These are phyloP conservation scores for Oreotrochilus melanogaster DNA, from an alignment of 2,113 vertebrate genomes.

Conservation along the genomic window DNA sequence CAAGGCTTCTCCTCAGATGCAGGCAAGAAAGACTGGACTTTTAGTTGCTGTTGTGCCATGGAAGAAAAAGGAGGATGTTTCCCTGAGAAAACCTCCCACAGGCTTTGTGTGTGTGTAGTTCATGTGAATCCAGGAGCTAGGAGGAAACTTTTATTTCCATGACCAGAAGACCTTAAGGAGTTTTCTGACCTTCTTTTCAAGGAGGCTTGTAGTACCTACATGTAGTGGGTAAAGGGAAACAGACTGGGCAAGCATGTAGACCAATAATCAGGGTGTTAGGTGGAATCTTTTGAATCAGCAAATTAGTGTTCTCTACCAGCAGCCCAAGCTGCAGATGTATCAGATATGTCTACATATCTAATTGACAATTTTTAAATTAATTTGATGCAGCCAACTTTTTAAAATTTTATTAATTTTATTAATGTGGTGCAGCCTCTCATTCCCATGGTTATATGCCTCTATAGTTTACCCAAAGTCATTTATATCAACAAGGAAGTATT, in stretches of 20 bases:
- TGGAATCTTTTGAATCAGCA: neutral
- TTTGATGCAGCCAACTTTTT: no score
- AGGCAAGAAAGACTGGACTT: neutral
- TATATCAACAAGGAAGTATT: neutral
- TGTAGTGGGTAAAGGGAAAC: neutral
- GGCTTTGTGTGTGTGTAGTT: neutral
- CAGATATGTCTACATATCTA: no score
- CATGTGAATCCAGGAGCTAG: neutral
- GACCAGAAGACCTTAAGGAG: neutral
- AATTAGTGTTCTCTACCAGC: neutral
- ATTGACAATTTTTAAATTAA: no score
- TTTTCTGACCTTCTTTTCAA: neutral
- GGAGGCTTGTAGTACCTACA: neutral
- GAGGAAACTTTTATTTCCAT: neutral
- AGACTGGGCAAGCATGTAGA: neutral
- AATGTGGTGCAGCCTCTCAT: neutral
- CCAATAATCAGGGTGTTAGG: neutral
- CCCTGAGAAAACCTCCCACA: neutral
- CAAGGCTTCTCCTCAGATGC: neutral
- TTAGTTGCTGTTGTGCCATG: fast-evolving
- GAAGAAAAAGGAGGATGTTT: neutral
- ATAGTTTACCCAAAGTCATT: neutral
- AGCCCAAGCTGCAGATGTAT: neutral
- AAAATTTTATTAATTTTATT: no score
- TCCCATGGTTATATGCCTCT: neutral